Conservation (phyloP, 2,888 invertebrate genomes). For the Drosophila atripex region DNA sequence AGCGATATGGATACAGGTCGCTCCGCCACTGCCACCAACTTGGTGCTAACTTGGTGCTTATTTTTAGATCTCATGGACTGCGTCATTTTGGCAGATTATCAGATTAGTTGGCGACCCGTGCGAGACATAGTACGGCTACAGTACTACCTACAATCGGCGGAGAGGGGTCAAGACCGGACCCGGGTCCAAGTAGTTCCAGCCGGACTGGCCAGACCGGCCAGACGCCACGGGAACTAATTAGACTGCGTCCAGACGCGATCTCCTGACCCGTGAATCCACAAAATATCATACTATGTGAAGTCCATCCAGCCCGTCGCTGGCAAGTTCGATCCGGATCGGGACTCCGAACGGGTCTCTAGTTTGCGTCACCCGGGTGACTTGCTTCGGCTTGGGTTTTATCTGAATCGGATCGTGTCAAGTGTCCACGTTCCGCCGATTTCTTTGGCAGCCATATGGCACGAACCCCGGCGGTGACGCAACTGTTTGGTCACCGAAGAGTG, state of each 20-base stretch:
- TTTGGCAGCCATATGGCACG: conserved; percentile 2
- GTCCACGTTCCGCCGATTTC: background rate
- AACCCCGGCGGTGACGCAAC: conserved; percentile 16
- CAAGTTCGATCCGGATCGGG: conserved; percentile 33
- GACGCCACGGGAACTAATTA: conserved; percentile 34
- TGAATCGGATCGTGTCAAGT: background rate
- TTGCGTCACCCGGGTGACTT: background rate
- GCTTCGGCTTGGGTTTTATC: conserved; percentile 3
- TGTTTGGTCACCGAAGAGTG: background rate
- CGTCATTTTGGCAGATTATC: conserved; percentile 31
- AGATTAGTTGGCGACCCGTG: conserved; percentile 19
- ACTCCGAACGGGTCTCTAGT: background rate
- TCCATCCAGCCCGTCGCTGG: no score
- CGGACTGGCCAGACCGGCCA: conserved; percentile 1
- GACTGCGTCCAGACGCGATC: conserved; percentile 48
- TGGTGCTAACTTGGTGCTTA: background rate
- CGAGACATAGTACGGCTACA: background rate
- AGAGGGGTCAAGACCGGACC: conserved; percentile 13
- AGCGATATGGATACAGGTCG: conserved; percentile 19
- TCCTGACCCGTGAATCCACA: background rate
- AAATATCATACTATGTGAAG: no score
- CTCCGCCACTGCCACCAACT: conserved; percentile 20
- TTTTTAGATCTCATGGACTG: conserved; percentile 20
- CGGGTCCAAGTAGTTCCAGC: conserved; percentile 26
- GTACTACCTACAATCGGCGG: conserved; percentile 10